Evolutionary conservation across 2,888 invertebrate genomes (phyloP), one percentile per base, ranked within the genome.

Genomic region (Xiphydria camelus): DNA sequence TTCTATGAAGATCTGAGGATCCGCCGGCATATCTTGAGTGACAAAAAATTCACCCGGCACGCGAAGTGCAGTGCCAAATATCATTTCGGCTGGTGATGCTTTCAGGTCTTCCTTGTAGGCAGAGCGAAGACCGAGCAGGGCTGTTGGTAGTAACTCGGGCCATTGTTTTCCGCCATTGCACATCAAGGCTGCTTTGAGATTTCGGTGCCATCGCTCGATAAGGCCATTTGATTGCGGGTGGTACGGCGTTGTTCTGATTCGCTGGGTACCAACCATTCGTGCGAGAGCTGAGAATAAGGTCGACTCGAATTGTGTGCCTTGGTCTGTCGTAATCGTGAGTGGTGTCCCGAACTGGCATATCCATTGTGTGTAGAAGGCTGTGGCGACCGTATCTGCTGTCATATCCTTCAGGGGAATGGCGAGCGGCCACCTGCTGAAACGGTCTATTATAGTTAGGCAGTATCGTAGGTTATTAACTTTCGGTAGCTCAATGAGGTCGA

Each of bases 391-490:
- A 20, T 58, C 55, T 1, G 68, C 64, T 9, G 57, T 51, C 20
- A 64, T 63, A 44, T 74, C 51, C 15, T 33, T 32, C 1, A 73
- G 18, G 1, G 73, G 71, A 7, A 64, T 46, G 1, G 64, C 70
- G 19, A 62, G 61, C 3, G 66, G 63, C 64, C 66, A 70, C 4
- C 59, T 44, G 2, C 63, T 47, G 45, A 64, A 67, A 2, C 68
- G 23, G 40, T 75, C 68, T 4, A 70, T 59, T 7, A 57, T 53
- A 1, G 71, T 73, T 0, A 72, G 54, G 21, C 62, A 62, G 45
- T 72, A 75, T 5, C 51, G 39, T 36, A 50, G 62, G 7, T 53
- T 64, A n/a, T 52, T 14, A 4, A 52, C 45, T 4, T 46, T 22
- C 7, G 63, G 59, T 7, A 55, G 18, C 18, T 36, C 41, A 7